A percentile compares a stretch with the other conserved stretches of the same genome.
Evolutionary conservation across 2,797 vertebrate species (phyloP).

Genomic region (Spizella passerina): DNA sequence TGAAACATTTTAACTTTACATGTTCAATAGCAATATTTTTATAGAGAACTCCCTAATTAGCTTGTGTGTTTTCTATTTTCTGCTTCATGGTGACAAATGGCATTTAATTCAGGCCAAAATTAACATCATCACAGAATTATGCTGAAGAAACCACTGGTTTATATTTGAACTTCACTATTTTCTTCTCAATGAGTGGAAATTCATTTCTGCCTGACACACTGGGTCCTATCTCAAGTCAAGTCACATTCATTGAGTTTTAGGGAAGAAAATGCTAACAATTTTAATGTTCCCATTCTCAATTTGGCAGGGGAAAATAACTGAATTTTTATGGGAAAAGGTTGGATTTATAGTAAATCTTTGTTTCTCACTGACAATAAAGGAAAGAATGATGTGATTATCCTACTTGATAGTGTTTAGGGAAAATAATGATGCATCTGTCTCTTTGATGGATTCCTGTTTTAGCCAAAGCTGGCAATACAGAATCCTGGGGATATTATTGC

Average conservation of each 20-base stretch:
- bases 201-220: not conserved
- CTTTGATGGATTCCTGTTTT: not conserved
- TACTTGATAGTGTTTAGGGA: slow-evolving; percentile 4
- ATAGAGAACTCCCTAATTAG: not conserved
- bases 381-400: slow-evolving; percentile 48
- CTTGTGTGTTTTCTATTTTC: not conserved
- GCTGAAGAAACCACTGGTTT: not conserved
- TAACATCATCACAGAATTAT: not conserved
- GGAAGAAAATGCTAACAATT: not conserved
- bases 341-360: slow-evolving; percentile 15
- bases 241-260: not conserved
- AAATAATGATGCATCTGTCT: not conserved
- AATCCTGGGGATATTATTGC: slow-evolving; percentile 7
- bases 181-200: not conserved
- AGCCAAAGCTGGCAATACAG: not conserved
- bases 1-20: slow-evolving; percentile 1
- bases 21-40: not conserved
- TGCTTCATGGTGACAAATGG: slow-evolving; percentile 8
- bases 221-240: not conserved
- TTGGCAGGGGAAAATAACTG: not conserved
- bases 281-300: not conserved
- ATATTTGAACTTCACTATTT: not conserved
- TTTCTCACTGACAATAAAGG: slow-evolving; percentile 44
- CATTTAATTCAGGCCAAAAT: not conserved
- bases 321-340: slow-evolving; percentile 41